Conservation (phyloP, 2,888 invertebrate genomes). For the Geophilus truncorum region DNA sequence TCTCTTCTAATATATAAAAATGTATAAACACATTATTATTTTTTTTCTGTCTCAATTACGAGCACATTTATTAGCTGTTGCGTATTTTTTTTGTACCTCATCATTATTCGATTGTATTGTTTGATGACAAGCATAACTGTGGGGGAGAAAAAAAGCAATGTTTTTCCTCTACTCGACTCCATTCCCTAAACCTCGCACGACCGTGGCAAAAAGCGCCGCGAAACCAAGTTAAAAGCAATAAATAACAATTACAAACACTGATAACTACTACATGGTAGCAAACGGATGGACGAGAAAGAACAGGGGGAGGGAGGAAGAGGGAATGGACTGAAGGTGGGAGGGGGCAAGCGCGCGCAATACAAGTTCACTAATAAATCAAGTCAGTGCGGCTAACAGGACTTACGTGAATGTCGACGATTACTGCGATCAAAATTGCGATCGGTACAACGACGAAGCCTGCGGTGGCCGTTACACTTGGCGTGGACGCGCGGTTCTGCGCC, state of each 20-base stretch:
- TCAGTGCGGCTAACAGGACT: not conserved
- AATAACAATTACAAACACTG: not conserved
- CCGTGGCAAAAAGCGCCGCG: not conserved
- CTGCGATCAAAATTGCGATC: constrained; percentile 8
- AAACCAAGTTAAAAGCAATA: not conserved
- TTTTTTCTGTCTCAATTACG: not conserved
- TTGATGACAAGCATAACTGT: not conserved
- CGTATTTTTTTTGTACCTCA: not conserved
- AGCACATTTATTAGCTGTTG: not conserved
- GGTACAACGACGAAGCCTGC: not conserved
- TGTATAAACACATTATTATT: too few species aligned
- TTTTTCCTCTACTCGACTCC: not conserved
- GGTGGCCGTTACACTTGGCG: constrained; percentile 16
- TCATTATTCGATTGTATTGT: not conserved
- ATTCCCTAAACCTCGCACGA: not conserved
- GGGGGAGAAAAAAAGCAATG: not conserved
- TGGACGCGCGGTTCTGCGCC: constrained; percentile 12
- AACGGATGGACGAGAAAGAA: constrained; percentile 1
- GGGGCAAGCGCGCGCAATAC: not conserved
- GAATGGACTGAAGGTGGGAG: not conserved
- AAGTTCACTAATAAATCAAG: constrained; percentile 1
- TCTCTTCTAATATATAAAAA: too few species aligned
- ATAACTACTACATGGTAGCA: not conserved
- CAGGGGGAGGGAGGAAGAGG: not conserved
- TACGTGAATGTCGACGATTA: constrained; percentile 12